Evolutionary conservation across 2,888 invertebrate species (phyloP), one percentile per base, ranked within the genome.

Genomic region (Heliconius erato): DNA sequence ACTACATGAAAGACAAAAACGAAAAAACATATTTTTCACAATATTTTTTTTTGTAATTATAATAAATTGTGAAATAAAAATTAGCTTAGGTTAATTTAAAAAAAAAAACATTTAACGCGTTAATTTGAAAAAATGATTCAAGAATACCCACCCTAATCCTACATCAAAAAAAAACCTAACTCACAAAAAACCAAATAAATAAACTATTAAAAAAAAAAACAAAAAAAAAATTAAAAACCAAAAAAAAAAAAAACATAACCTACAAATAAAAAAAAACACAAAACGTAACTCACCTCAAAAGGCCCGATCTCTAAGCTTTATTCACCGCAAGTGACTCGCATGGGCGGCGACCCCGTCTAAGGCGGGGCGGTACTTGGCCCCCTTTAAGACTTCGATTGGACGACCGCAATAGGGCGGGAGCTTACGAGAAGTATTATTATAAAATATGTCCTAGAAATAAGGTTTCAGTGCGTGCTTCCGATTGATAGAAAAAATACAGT

Each of bases 301-400:
- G 49, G 44, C 63, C 76, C 80, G 77, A 68, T 72, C 83, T 72
- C 84, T 72, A 81, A 80, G 80, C 80, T 83, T 79, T 83, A 79
- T 44, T 71, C 72, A 83, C 85, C 82, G 77, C 80, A 81, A 86
- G 86, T 89, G 86, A 85, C 87, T 85, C 85, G 81, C 86, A 84
- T 86, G 90, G 91, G 89, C 90, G 88, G 89, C 84, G 85, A 83
- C 81, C 23, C 89, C 71, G 79, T 80, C 59, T 85, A 74, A 87
- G 93, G 92, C 92, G 93, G 92, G 86, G 91, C 91, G 81, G 87
- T 28, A 82, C 84, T 86, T 86, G 86, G 89, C 87, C 89, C 91
- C 88, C 86, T 83, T 79, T 78, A 83, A 69, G 72, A 72, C 79
- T 85, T 85, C 85, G 85, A 92, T 92, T 92, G 93, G 94, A 83